Percentiles rank a stretch among this genome's conserved stretches.
Evolutionary conservation across 1,140 invertebrate species (phyloP).

Genomic region (Agrilus planipennis): DNA sequence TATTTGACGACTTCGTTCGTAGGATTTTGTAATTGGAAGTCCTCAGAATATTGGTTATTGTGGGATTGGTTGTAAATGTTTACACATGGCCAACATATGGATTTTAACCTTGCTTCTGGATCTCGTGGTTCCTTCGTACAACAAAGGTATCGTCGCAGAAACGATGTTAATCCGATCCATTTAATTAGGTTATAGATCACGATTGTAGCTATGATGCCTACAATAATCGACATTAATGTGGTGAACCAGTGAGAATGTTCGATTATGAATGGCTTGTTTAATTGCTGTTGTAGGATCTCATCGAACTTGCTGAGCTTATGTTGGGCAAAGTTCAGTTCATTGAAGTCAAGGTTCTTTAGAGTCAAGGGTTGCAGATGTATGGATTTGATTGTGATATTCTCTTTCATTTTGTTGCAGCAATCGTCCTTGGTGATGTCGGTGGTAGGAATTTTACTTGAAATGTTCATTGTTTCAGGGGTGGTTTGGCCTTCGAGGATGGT

Average conservation of each 20-base stretch:
- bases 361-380: conserved; percentile 1
- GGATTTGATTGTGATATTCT: not conserved
- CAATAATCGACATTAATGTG: not conserved
- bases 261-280: conserved; percentile 7
- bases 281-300: conserved; percentile 5
- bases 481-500: not conserved
- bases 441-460: conserved; percentile 1
- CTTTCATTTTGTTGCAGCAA: not conserved
- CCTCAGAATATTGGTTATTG: not conserved
- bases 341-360: conserved; percentile 3
- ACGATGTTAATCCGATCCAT: not conserved
- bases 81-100: not conserved
- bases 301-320: conserved; percentile 6
- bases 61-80: not conserved
- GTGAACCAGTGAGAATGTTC: conserved; percentile 5
- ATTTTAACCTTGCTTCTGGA: not conserved
- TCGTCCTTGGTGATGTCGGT: conserved; percentile 5
- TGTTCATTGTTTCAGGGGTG: not conserved
- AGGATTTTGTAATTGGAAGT: not conserved
- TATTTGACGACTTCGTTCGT: too few species aligned
- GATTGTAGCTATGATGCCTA: not conserved
- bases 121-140: conserved; percentile 3
- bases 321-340: conserved; percentile 1
- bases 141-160: not conserved
- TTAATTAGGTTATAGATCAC: conserved; percentile 3